phyloP scores from a whole-genome alignment of 2,888 invertebrate genomes.

The Frankliniella fusca region DNA sequence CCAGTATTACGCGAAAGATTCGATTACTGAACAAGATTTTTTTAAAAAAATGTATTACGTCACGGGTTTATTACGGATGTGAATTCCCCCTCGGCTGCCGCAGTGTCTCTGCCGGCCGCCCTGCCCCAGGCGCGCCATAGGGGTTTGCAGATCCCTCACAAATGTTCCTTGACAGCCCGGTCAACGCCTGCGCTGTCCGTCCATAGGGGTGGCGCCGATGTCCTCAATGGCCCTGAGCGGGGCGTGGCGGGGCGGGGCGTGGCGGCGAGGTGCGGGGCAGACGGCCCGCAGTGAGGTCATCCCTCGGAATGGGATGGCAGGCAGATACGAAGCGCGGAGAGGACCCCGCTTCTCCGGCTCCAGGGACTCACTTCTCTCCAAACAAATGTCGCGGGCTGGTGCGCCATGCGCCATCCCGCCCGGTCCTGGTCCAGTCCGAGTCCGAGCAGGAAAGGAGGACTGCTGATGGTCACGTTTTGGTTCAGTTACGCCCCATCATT shows the following conservation, averaged over 20 bases:
- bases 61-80: no score
- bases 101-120: no score
- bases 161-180: neutral
- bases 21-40: no score
- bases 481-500: no score
- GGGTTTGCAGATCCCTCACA: neutral
- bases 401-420: no score
- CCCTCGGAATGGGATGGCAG: constrained; percentile 4
- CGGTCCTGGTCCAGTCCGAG: no score
- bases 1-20: no score
- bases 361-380: constrained; percentile 12
- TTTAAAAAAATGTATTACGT: no score
- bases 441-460: no score
- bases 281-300: neutral
- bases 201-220: neutral
- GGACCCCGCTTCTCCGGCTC: neutral
- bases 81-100: no score
- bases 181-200: neutral
- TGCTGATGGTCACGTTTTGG: no score
- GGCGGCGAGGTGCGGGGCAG: neutral
- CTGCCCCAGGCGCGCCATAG: neutral
- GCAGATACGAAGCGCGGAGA: neutral
- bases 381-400: neutral
- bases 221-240: neutral
- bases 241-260: neutral